phyloP scores from a whole-genome alignment of 2,888 invertebrate species.

The Periphyllus acericola region DNA sequence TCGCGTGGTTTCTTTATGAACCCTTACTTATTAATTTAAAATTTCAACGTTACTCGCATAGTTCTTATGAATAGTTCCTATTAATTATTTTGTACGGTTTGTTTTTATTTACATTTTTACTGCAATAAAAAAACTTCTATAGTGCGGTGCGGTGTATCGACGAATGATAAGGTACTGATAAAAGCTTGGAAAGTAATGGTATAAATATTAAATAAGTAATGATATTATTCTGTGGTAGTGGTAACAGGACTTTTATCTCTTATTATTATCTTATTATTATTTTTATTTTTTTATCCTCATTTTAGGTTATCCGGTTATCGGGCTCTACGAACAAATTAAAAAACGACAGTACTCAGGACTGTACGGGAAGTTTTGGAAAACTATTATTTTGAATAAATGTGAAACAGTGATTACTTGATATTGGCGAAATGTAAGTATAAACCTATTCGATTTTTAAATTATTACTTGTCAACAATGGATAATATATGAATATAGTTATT shows the following conservation, averaged over 20 bases:
- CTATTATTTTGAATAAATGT: too few species aligned
- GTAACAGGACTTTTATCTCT: not conserved
- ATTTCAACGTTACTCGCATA: not conserved
- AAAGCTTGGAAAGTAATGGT: not conserved
- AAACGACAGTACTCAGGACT: too few species aligned
- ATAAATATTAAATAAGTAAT: too few species aligned
- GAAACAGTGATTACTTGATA: too few species aligned
- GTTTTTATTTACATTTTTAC: not conserved
- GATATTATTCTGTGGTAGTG: too few species aligned
- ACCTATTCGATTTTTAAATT: too few species aligned
- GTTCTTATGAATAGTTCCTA: not conserved
- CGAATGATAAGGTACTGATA: not conserved
- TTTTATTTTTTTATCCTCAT: not conserved
- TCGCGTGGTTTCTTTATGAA: not conserved
- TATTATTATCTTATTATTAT: too few species aligned
- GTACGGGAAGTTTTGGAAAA: too few species aligned
- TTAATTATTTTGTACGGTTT: not conserved
- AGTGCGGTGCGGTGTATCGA: not conserved
- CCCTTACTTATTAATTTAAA: not conserved
- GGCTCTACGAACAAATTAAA: not conserved
- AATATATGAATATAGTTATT: too few species aligned
- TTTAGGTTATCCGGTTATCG: not conserved
- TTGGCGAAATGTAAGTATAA: too few species aligned
- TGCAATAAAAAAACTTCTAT: not conserved
- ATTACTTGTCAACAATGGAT: too few species aligned